Conservation (phyloP, 2,113 vertebrate genomes). For the Puntigrus tetrazona region DNA sequence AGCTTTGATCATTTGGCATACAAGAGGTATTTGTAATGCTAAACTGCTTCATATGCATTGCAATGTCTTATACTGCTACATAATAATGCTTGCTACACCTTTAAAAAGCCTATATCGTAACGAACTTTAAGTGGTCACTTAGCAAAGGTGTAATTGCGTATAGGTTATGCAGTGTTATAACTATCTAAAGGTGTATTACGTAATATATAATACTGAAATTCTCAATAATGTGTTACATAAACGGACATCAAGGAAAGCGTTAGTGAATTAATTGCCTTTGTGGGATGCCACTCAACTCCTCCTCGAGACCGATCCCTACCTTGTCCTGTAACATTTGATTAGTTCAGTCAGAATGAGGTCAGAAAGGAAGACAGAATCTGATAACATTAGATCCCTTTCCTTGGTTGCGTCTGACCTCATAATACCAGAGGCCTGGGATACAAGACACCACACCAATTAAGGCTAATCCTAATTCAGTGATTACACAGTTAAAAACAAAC, state of each 20-base stretch:
- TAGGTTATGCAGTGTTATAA: neutral
- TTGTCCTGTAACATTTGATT: neutral
- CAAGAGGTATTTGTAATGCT: too few relatives aligned
- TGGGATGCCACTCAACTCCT: neutral
- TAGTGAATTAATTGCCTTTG: neutral
- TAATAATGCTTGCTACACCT: neutral
- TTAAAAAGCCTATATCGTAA: neutral
- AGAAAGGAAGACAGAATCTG: conserved; percentile 12
- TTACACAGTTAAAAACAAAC: neutral
- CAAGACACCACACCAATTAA: conserved; percentile 28
- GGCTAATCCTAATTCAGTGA: conserved; percentile 8
- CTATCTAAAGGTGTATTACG: neutral
- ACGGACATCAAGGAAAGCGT: neutral
- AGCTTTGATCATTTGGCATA: too few relatives aligned
- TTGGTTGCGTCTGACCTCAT: neutral
- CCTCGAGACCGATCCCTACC: neutral
- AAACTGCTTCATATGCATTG: neutral
- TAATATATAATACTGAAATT: neutral
- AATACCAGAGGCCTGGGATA: neutral
- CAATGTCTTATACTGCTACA: neutral
- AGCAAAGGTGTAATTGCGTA: neutral
- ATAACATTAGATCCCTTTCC: conserved; percentile 2
- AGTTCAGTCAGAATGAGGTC: conserved; percentile 6
- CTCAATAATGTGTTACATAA: conserved; percentile 1
- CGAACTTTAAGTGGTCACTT: neutral